Base-by-base conservation (phyloP, 2,113 vertebrate species). In the Sceloporus tristichus region DNA sequence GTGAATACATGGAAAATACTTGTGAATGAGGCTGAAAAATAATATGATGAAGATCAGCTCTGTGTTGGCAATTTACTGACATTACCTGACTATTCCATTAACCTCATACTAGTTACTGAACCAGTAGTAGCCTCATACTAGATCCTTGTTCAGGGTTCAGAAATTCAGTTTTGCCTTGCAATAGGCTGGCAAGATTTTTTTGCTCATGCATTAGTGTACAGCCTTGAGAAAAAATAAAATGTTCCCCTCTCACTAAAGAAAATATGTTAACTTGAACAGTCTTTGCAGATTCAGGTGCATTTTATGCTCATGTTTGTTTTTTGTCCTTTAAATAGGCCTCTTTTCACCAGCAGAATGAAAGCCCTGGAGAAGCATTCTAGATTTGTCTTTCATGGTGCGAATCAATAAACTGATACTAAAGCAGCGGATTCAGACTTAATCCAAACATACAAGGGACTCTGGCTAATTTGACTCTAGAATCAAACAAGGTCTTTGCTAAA, bases 351-450 rank as follows among this genome's bases (percentile, higher is more conserved):
- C 42, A 88, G 11, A 85, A 85, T 5, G 2, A 7, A 7, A 75
- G 42, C 21, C 85, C 21, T 0, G 16, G 34, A 70, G 62, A 87
- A 68, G 6, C 14, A 89, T 90, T 92, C 27, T 80, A 0, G 84
- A 59, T 68, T 89, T 23, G 34, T 77, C 9, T 92, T 90, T 56
- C 74, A 59, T 38, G 56, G 9, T 23, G 85, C 53, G 85, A 92
- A 82, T 91, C 70, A 78, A 87, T 91, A 85, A 71, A 75, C 19
- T 88, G 23, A 79, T 88, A 40, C 11, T 70, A 77, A n/a, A 85
- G 86, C 75, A 92, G 0, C n/a, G 84, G 54, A 81, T 92, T 80
- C 82, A 4, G 62, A 88, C 38, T 92, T 89, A 89, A 89, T 85
- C 65, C 27, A 87, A 1, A 88, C 84, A 80, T 80, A 70, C 48